Evolutionary conservation across 2,888 invertebrate genomes (phyloP).

Genomic region (Drosophila merina): DNA sequence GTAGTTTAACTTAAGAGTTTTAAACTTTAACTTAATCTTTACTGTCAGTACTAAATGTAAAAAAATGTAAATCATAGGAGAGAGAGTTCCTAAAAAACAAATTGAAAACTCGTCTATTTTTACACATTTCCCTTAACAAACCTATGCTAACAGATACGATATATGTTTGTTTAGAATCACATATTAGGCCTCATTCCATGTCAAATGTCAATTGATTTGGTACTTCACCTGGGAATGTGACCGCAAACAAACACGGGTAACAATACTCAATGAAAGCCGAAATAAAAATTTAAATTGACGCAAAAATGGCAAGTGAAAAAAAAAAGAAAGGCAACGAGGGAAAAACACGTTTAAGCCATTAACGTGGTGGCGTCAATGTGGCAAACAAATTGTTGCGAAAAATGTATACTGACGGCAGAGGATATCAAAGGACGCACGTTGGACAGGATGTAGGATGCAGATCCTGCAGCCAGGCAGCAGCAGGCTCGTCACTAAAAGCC

Average conservation of each 20-base stretch:
- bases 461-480: constrained; percentile 19
- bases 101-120: not conserved
- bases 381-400: constrained; percentile 46
- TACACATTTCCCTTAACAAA: constrained; percentile 1
- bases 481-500: constrained; percentile 68
- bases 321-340: constrained; percentile 44
- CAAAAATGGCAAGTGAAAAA: constrained; percentile 39
- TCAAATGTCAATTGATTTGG: constrained; percentile 21
- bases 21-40: too few relatives aligned
- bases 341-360: constrained; percentile 74
- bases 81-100: not conserved
- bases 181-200: not conserved
- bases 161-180: constrained; percentile 2
- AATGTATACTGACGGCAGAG: constrained; percentile 26
- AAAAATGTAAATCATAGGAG: too few relatives aligned
- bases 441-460: constrained; percentile 40
- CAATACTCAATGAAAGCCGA: constrained; percentile 6
- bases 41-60: not conserved
- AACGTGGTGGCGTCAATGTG: constrained; percentile 66
- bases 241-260: constrained; percentile 15
- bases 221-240: constrained; percentile 41
- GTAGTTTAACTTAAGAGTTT: too few relatives aligned
- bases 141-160: not conserved
- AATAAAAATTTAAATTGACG: constrained; percentile 46
- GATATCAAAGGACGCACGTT: constrained; percentile 25